Percentiles rank a stretch among this genome's conserved stretches.
These are phyloP conservation scores for Andrena trimmerana DNA, from an alignment of 2,888 invertebrate genomes.

Conservation along the genomic window DNA sequence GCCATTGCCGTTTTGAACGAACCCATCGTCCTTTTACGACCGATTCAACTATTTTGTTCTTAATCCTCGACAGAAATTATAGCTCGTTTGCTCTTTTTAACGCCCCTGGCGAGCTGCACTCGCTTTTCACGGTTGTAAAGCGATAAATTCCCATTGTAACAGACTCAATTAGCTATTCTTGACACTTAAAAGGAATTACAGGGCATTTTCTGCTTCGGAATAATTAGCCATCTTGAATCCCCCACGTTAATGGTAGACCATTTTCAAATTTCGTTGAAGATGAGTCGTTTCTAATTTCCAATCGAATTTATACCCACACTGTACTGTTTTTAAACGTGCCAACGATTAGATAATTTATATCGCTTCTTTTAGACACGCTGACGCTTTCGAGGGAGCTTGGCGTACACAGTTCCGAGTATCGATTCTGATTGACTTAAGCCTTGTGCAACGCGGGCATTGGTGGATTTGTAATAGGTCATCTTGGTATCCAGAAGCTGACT, in stretches of 20 bases:
- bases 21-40: not conserved
- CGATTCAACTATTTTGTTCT: not conserved
- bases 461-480: conserved; percentile 55
- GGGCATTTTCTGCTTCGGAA: not conserved
- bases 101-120: no score
- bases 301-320: not conserved
- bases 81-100: not conserved
- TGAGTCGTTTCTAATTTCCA: not conserved
- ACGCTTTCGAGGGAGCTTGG: not conserved
- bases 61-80: not conserved
- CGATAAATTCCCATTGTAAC: not conserved
- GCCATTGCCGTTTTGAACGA: conserved; percentile 9
- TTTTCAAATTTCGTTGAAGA: not conserved
- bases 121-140: no score
- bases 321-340: not conserved
- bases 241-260: not conserved
- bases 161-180: not conserved
- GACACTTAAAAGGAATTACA: not conserved
- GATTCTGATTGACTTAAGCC: conserved; percentile 48
- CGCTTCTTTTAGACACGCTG: not conserved
- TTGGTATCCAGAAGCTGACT: conserved; percentile 43
- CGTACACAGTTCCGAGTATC: conserved; percentile 11
- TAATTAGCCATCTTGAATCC: not conserved
- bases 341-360: not conserved
- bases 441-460: conserved; percentile 32